Percentiles rank a stretch among this genome's conserved stretches.
phyloP scores from a whole-genome alignment of 2,888 invertebrate species.

The Leistus spinibarbis region DNA sequence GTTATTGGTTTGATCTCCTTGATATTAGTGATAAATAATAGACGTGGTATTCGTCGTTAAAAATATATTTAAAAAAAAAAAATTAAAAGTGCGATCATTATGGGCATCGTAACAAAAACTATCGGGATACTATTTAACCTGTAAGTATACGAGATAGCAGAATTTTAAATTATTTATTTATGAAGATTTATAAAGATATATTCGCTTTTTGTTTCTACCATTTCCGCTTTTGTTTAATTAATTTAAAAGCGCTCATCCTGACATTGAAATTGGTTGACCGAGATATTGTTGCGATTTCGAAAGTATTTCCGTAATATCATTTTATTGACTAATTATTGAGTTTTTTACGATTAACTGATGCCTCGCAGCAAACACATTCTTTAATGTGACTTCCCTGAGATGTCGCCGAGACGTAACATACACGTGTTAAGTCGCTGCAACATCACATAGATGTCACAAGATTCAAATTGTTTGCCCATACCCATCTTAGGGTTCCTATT shows the following conservation, averaged over 20 bases:
- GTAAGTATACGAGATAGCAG: conserved; percentile 63
- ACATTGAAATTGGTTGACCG: conserved; percentile 32
- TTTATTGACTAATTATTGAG: neutral
- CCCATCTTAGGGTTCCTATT: too few species aligned
- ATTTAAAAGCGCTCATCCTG: conserved; percentile 20
- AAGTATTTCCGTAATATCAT: conserved; percentile 17
- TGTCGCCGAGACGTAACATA: too few species aligned
- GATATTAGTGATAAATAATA: conserved; percentile 32
- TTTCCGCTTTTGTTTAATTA: conserved; percentile 22
- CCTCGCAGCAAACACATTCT: too few species aligned
- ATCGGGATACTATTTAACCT: conserved; percentile 81
- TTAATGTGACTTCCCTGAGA: too few species aligned
- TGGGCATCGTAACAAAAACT: conserved; percentile 80
- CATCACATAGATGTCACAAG: too few species aligned
- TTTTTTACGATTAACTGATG: too few species aligned
- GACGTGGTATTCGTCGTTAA: conserved; percentile 32
- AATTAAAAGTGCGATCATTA: neutral
- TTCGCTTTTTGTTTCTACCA: neutral
- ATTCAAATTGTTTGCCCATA: too few species aligned
- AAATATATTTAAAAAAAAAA: conserved; percentile 53
- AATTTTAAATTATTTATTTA: neutral
- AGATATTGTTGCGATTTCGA: conserved; percentile 18
- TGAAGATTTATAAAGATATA: too few species aligned
- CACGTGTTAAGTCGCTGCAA: too few species aligned
- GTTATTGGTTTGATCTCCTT: conserved; percentile 30